Evolutionary conservation across 2,113 vertebrate genomes (phyloP), one percentile per base, ranked within the genome.

Genomic region (Amphiprion percula): DNA sequence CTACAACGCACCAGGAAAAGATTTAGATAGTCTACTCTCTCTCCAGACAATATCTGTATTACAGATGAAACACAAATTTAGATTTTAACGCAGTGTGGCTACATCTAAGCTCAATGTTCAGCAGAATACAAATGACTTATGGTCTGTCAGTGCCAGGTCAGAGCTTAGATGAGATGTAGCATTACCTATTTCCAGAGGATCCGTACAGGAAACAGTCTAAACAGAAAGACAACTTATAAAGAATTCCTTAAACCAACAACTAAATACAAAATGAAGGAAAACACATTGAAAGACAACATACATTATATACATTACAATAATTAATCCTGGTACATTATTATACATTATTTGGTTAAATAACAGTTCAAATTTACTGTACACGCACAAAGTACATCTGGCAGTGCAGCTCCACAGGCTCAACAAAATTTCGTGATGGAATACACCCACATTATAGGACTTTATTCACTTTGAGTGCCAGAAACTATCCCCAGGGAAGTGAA

Each of bases 1-100:
- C 55, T 74, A n/a, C 54, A 77, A 75, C 77, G 64, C 81, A 81
- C 56, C 37, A 58, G 33, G 28, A 24, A 84, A 56, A 47, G 26
- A 62, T 14, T 50, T 5, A 63, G 14, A 52, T 11, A n/a, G 44
- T 28, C 71, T 9, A n/a, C 67, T 37, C 1, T 37, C 33, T 37
- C 8, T 8, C 33, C 37, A 26, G 26, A 10, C 52, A 46, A 37
- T 37, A 10, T 2, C 11, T 5, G 30, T 44, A 12, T 44, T 15
- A 15, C 41, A 44, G 41, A 0, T 54, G 21, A 39, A 30, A 53
- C 39, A 41, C 30, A 52, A n/a, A 30, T 30, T 10, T 15, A 24
- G 10, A 41, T 12, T 41, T 41, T 41, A 30, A 37, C 9, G 8
- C 8, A 44, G 14, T 15, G 41, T 44, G 17, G 5, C 49, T 19